phyloP scores from a whole-genome alignment of 2,888 invertebrate genomes.

The Leucophora obtusa region DNA sequence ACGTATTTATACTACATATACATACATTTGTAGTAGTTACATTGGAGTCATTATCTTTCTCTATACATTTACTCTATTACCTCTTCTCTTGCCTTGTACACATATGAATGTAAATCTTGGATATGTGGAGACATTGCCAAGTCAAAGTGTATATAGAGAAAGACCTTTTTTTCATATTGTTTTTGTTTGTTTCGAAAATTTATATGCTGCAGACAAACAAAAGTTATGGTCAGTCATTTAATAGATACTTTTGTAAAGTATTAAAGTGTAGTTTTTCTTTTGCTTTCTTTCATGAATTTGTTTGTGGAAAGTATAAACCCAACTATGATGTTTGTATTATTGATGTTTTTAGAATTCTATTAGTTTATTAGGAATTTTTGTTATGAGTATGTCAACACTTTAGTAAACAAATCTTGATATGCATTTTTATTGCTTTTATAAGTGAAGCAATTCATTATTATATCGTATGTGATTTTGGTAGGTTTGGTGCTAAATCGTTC shows the following conservation, averaged over 20 bases:
- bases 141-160: slow-evolving; percentile 5
- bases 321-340: slow-evolving; percentile 35
- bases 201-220: slow-evolving; percentile 62
- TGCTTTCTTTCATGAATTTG: neutral
- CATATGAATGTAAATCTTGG: too few species aligned
- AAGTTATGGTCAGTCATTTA: slow-evolving; percentile 48
- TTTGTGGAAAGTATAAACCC: slow-evolving; percentile 37
- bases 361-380: slow-evolving; percentile 5
- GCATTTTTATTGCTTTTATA: neutral
- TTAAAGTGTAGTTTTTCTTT: slow-evolving; percentile 17
- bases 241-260: slow-evolving; percentile 39
- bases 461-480: too few species aligned
- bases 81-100: neutral
- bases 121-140: slow-evolving; percentile 39
- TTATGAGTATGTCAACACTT: neutral
- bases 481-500: too few species aligned
- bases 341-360: neutral
- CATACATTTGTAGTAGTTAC: too few species aligned
- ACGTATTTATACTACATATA: neutral
- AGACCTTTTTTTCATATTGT: slow-evolving; percentile 13
- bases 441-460: too few species aligned
- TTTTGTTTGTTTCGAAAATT: slow-evolving; percentile 57
- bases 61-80: slow-evolving; percentile 9
- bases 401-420: neutral
- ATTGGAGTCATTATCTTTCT: neutral